Evolutionary conservation across 2,797 vertebrate species (phyloP).

Genomic region (Poeciliopsis paucimaculata): DNA sequence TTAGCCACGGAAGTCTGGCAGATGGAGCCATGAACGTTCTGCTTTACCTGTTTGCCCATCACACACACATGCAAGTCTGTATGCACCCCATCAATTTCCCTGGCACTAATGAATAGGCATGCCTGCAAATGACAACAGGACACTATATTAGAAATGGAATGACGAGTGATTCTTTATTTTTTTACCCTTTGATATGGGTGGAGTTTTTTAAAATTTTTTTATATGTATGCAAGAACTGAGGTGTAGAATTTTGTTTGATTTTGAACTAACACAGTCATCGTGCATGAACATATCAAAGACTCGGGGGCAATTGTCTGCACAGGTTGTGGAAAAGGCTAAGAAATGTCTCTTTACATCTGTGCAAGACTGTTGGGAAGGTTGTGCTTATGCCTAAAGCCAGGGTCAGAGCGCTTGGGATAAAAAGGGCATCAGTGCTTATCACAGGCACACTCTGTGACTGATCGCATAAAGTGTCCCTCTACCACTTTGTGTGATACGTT

Average conservation of each 20-base stretch:
- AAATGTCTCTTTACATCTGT: neutral
- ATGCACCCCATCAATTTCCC: constrained; percentile 53
- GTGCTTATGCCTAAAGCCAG: constrained; percentile 17
- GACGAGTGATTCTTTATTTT: constrained; percentile 29
- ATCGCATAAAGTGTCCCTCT: constrained; percentile 1
- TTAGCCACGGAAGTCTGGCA: constrained; percentile 67
- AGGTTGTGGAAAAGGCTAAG: neutral
- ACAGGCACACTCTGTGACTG: constrained; percentile 22
- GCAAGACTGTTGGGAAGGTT: constrained; percentile 6
- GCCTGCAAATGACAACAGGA: constrained; percentile 56
- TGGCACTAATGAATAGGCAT: constrained; percentile 50
- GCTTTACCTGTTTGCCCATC: constrained; percentile 45
- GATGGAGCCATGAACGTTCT: constrained; percentile 41
- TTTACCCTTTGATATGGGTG: constrained; percentile 25
- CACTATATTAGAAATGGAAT: constrained; percentile 35
- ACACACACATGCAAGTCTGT: constrained; percentile 1
- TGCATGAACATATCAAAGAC: constrained; percentile 16
- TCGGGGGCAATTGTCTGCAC: neutral
- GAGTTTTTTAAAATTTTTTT: constrained; percentile 11
- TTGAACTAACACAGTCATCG: constrained; percentile 4
- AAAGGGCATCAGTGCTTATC: constrained; percentile 1
- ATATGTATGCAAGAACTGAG: constrained; percentile 22
- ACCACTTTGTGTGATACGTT: neutral
- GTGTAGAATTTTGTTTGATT: constrained; percentile 12
- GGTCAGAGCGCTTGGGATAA: constrained; percentile 18